Percentiles rank a stretch among this genome's conserved stretches.
These are phyloP conservation scores for Sepioteuthis lessoniana DNA, from an alignment of 2,888 invertebrate genomes.

Conservation along the genomic window DNA sequence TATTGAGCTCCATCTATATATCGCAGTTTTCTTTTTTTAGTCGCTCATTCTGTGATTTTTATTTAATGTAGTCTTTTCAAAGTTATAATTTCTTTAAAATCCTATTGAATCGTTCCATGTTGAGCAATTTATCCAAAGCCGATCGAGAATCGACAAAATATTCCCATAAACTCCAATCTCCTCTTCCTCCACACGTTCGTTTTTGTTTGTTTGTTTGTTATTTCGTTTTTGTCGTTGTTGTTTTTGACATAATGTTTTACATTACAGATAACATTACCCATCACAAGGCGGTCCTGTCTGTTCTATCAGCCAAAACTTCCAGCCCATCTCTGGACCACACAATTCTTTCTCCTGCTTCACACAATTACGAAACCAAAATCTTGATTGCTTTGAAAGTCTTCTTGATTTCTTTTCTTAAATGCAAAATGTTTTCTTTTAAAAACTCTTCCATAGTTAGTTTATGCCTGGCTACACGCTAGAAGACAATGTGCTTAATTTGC, in stretches of 20 bases:
- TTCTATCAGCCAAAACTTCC: not conserved
- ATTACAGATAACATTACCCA: not conserved
- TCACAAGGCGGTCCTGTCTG: not conserved
- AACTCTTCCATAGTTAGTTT: not conserved
- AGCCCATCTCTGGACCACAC: not conserved
- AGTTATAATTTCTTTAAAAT: too few species aligned
- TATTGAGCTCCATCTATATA: too few species aligned
- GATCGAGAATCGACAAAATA: not conserved
- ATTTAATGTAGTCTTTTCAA: too few species aligned
- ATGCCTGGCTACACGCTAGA: not conserved
- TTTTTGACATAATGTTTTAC: not conserved
- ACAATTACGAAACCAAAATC: not conserved
- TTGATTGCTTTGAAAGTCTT: not conserved
- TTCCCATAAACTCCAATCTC: not conserved
- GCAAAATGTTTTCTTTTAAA: not conserved
- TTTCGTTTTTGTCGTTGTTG: too few species aligned
- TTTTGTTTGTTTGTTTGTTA: too few species aligned
- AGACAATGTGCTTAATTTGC: not conserved
- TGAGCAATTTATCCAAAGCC: not conserved
- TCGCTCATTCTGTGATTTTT: too few species aligned
- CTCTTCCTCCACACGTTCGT: not conserved
- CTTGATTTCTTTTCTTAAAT: not conserved
- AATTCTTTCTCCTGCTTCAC: not conserved
- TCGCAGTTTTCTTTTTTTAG: too few species aligned
- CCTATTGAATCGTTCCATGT: not conserved